Evolutionary conservation across 2,888 invertebrate species (phyloP).

Genomic region (Achlya flavicornis): DNA sequence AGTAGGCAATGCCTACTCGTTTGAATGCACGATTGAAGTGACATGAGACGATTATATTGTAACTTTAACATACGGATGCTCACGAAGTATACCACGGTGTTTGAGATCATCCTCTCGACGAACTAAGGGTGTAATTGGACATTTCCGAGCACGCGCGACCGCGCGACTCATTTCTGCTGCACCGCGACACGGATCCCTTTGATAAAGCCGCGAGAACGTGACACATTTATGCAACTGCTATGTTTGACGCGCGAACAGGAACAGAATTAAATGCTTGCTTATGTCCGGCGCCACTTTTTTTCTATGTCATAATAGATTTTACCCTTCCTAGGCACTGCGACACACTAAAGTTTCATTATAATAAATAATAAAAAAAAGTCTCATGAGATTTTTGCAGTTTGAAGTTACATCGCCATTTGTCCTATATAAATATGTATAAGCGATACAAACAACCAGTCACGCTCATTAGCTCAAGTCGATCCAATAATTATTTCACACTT

Average conservation of each 20-base stretch:
- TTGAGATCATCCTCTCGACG: slow-evolving; percentile 27
- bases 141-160: slow-evolving; percentile 46
- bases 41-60: slow-evolving; percentile 20
- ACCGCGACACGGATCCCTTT: slow-evolving; percentile 45
- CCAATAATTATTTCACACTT: slow-evolving; percentile 63
- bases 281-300: no score
- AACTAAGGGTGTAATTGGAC: slow-evolving; percentile 45
- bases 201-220: slow-evolving; percentile 21
- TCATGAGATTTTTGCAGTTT: neutral
- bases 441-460: slow-evolving; percentile 32
- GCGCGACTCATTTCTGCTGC: slow-evolving; percentile 37
- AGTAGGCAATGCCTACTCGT: neutral
- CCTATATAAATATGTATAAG: slow-evolving; percentile 28
- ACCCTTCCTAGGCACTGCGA: no score
- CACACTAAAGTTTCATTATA: no score
- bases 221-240: neutral
- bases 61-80: slow-evolving; percentile 23
- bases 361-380: no score
- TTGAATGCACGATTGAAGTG: neutral
- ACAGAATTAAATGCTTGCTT: neutral
- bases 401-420: slow-evolving; percentile 18
- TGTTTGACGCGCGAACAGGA: neutral
- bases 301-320: no score
- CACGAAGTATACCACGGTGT: slow-evolving; percentile 24
- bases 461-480: slow-evolving; percentile 26